Percentiles rank a stretch among this genome's conserved stretches.
These are phyloP conservation scores for Sebastes kiyomatsui DNA, from an alignment of 2,797 vertebrate species.

Conservation along the genomic window DNA sequence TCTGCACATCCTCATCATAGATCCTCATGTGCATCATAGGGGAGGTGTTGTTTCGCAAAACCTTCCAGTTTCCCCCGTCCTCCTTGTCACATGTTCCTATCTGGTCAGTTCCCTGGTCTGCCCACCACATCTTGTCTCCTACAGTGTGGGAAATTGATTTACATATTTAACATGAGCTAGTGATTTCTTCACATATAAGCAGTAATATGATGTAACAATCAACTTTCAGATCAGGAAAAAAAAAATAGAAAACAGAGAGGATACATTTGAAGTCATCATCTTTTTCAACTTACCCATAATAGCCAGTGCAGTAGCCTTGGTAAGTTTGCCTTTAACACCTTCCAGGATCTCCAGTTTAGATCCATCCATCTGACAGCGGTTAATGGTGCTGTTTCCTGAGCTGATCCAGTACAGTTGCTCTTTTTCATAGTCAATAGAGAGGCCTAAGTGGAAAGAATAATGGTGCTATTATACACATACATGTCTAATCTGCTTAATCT, in stretches of 20 bases:
- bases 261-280: not conserved
- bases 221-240: not conserved
- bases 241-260: not conserved
- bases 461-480: not conserved
- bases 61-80: slow-evolving; percentile 86
- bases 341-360: slow-evolving; percentile 87
- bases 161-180: not conserved
- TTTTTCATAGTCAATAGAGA: slow-evolving; percentile 92
- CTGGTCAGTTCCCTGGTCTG: slow-evolving; percentile 93
- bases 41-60: slow-evolving; percentile 91
- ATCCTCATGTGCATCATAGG: slow-evolving; percentile 98
- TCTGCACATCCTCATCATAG: slow-evolving; percentile 92
- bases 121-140: slow-evolving; percentile 98
- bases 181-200: not conserved
- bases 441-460: slow-evolving; percentile 76
- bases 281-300: slow-evolving; percentile 90
- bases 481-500: not conserved
- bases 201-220: not conserved
- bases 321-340: slow-evolving; percentile 86
- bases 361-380: slow-evolving; percentile 90
- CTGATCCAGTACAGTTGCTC: slow-evolving; percentile 97
- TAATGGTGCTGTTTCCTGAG: slow-evolving; percentile 92
- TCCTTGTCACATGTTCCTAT: slow-evolving; percentile 95
- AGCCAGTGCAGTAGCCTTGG: slow-evolving; percentile 93
- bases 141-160: not conserved